These are phyloP conservation scores for Bruchidius siliquastri DNA, from an alignment of 2,888 invertebrate species.

Conservation along the genomic window DNA sequence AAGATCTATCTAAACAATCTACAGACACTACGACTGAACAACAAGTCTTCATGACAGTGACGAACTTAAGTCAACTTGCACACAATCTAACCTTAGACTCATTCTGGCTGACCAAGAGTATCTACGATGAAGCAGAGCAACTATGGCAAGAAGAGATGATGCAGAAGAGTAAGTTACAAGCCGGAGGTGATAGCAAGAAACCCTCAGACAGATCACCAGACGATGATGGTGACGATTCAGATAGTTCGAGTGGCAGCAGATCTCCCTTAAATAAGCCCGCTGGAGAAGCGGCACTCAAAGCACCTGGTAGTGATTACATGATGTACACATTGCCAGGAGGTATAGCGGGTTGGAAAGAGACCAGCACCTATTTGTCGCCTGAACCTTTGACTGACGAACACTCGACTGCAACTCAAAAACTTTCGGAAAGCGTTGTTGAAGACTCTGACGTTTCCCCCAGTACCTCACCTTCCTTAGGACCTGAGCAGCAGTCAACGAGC, in stretches of 20 bases:
- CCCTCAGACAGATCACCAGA: slow-evolving; percentile 25
- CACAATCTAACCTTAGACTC: slow-evolving; percentile 40
- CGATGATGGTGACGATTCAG: slow-evolving; percentile 58
- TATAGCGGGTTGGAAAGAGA: slow-evolving; percentile 75
- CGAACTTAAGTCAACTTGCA: background rate
- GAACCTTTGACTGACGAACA: slow-evolving; percentile 44
- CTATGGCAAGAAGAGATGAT: slow-evolving; percentile 41
- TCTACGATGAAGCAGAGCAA: slow-evolving; percentile 65
- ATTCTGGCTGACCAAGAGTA: slow-evolving; percentile 59
- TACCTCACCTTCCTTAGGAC: slow-evolving; percentile 33
- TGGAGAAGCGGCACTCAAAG: slow-evolving; percentile 14
- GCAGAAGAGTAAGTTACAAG: slow-evolving; percentile 22
- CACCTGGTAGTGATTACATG: slow-evolving; percentile 38
- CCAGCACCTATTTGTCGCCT: slow-evolving; percentile 69
- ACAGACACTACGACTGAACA: background rate
- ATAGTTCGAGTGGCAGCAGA: slow-evolving; percentile 56
- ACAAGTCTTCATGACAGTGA: too few relatives aligned
- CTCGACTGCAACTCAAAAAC: too few relatives aligned
- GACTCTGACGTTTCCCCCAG: background rate
- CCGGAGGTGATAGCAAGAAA: slow-evolving; percentile 15
- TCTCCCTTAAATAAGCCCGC: slow-evolving; percentile 31
- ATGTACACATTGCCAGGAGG: slow-evolving; percentile 66
- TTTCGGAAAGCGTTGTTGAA: too few relatives aligned
- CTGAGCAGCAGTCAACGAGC: slow-evolving; percentile 31
- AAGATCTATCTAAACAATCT: background rate